phyloP scores from a whole-genome alignment of 2,888 invertebrate genomes.

The Enchytraeus crypticus region DNA sequence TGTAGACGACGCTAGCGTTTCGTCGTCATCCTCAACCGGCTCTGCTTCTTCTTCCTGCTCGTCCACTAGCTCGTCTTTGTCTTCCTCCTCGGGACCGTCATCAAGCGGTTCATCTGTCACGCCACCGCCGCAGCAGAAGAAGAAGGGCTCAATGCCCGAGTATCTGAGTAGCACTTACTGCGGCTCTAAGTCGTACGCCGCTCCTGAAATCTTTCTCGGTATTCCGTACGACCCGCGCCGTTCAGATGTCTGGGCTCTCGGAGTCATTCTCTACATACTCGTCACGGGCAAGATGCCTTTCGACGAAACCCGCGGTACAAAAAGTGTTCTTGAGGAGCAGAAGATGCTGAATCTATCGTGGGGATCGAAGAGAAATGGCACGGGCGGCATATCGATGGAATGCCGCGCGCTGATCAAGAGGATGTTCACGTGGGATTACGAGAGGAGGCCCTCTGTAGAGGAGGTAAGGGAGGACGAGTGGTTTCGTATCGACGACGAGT shows the following conservation, averaged over 20 bases:
- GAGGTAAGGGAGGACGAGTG: slow-evolving; percentile 3
- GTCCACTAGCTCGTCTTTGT: too few species aligned
- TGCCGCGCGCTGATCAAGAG: slow-evolving; percentile 34
- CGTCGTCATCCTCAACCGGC: too few species aligned
- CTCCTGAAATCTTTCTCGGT: slow-evolving; percentile 50
- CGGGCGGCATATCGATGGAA: slow-evolving; percentile 29
- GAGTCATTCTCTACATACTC: slow-evolving; percentile 51
- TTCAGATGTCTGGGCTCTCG: slow-evolving; percentile 51
- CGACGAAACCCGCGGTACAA: slow-evolving; percentile 47
- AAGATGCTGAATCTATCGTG: slow-evolving; percentile 37
- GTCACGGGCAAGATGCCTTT: slow-evolving; percentile 51
- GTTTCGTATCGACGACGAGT: background rate
- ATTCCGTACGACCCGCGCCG: slow-evolving; percentile 51
- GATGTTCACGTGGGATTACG: slow-evolving; percentile 36
- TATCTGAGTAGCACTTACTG: slow-evolving; percentile 51
- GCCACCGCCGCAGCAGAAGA: too few species aligned
- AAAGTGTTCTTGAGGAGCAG: slow-evolving; percentile 42
- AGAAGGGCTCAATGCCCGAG: slow-evolving; percentile 24
- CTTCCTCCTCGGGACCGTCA: too few species aligned
- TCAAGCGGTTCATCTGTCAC: too few species aligned
- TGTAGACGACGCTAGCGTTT: too few species aligned
- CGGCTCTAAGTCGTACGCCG: slow-evolving; percentile 52
- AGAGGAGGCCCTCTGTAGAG: slow-evolving; percentile 34
- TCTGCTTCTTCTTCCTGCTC: too few species aligned
- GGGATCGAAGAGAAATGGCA: slow-evolving; percentile 29